Evolutionary conservation across 2,888 invertebrate species (phyloP).

Genomic region (Acleris holmiana): DNA sequence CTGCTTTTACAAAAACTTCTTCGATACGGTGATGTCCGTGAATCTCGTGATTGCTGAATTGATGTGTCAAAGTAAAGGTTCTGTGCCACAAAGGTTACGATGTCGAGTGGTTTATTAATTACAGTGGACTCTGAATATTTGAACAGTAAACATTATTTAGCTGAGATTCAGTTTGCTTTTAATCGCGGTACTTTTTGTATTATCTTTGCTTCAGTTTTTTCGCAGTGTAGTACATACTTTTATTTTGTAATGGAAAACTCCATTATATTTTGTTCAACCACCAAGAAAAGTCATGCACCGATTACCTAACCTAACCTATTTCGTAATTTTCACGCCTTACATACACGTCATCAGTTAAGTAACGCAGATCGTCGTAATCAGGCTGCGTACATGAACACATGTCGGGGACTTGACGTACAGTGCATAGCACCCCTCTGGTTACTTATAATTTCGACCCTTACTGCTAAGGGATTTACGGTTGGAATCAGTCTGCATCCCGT

Average conservation of each 20-base stretch:
- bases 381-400: constrained; percentile 17
- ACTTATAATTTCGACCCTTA: constrained; percentile 7
- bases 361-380: constrained; percentile 28
- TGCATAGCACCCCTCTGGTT: not conserved
- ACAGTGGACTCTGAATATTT: too few relatives aligned
- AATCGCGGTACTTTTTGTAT: too few relatives aligned
- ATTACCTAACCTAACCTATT: not conserved
- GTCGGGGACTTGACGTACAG: constrained; percentile 11
- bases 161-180: too few relatives aligned
- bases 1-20: not conserved
- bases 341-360: constrained; percentile 18
- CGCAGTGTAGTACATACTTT: too few relatives aligned
- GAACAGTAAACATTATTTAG: too few relatives aligned
- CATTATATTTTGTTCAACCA: too few relatives aligned
- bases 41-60: not conserved
- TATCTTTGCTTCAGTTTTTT: too few relatives aligned
- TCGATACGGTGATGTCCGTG: not conserved
- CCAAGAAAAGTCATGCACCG: too few relatives aligned
- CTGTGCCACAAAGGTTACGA: not conserved
- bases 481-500: not conserved
- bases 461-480: constrained; percentile 8
- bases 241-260: too few relatives aligned
- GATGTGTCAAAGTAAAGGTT: not conserved
- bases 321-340: constrained; percentile 6
- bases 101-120: not conserved